Base-by-base conservation (phyloP, 2,113 vertebrate genomes). In the Zingel zingel region DNA sequence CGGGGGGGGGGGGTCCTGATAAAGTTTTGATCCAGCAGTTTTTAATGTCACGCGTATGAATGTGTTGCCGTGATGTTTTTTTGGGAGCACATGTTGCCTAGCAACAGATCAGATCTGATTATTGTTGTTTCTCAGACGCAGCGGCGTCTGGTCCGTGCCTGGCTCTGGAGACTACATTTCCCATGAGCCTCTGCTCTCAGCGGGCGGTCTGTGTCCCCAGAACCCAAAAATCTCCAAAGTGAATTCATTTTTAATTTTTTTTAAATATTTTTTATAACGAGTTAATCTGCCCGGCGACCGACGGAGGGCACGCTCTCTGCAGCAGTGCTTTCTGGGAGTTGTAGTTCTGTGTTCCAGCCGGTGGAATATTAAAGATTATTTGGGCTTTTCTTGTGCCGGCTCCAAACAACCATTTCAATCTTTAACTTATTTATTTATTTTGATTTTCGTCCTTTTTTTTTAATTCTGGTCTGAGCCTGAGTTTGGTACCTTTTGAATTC, bases 391-490 rank as follows among this genome's bases (percentile, higher is more conserved):
- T 1, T 25, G 25, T 25, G 33, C 6, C 33, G 5, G 33, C 33
- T 33, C 33, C 5, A 33, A 33, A 6, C 6, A 33, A 0, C 3
- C 71, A 62, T 83, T 84, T 90, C 36, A 74, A 39, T 62, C 12
- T 61, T 54, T 88, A 89, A 86, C 23, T 89, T 90, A 92, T 91
- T 92, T 92, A 87, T 91, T 91, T 91, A 87, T 89, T 91, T 84
- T 63, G 5, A 70, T 65, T 69, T 43, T 72, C 14, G 36, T 71
- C 66, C 56, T 45, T 61, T 75, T 79, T 30, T 33, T 67, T 39
- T 39, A 81, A 83, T 14, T 48, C 18, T 33, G 2, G n/a, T 47
- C 14, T 47, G 50, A 14, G 3, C 50, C 56, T 77, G 39, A 78
- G 12, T 21, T 70, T 76, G 61, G 89, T 83, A 88, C 85, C 36